A percentile compares a stretch with the other conserved stretches of the same genome.
Conservation (phyloP, 2,888 invertebrate genomes). For the Melinaea marsaeus region DNA sequence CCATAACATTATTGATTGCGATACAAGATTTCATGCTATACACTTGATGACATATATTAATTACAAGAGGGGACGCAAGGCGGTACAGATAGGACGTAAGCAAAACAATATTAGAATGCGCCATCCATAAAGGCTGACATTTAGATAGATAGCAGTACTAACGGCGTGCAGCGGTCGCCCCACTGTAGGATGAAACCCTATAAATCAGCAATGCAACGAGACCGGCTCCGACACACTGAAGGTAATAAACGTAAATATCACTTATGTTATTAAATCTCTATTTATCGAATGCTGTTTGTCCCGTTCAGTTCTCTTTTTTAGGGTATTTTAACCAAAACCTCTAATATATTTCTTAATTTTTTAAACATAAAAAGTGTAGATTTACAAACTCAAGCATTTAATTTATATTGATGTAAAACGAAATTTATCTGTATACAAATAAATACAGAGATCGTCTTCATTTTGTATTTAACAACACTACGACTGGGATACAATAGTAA, state of each 20-base stretch:
- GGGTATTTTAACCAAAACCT: too few species aligned
- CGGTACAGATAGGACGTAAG: not conserved
- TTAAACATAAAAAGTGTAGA: too few species aligned
- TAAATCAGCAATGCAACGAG: conserved; percentile 18
- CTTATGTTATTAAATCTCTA: conserved; percentile 1
- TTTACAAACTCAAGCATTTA: too few species aligned
- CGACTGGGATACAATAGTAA: too few species aligned
- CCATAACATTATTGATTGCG: too few species aligned
- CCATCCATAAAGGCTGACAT: conserved; percentile 16
- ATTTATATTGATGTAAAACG: too few species aligned
- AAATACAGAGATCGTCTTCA: too few species aligned
- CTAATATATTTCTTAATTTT: too few species aligned
- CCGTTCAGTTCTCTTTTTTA: too few species aligned
- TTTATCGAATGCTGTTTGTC: not conserved
- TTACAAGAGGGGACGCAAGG: not conserved
- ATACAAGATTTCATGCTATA: too few species aligned
- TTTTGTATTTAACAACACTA: too few species aligned
- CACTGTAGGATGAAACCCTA: conserved; percentile 18
- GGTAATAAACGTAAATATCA: conserved; percentile 4
- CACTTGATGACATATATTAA: not conserved
- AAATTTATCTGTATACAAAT: too few species aligned
- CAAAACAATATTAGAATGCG: conserved; percentile 18
- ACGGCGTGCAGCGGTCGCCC: conserved; percentile 22
- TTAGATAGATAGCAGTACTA: conserved; percentile 18
- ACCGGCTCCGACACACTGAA: conserved; percentile 2